A percentile compares a stretch with the other conserved stretches of the same genome.
These are phyloP conservation scores for Allolobophora icterica DNA, from an alignment of 2,888 invertebrate species.

Conservation along the genomic window DNA sequence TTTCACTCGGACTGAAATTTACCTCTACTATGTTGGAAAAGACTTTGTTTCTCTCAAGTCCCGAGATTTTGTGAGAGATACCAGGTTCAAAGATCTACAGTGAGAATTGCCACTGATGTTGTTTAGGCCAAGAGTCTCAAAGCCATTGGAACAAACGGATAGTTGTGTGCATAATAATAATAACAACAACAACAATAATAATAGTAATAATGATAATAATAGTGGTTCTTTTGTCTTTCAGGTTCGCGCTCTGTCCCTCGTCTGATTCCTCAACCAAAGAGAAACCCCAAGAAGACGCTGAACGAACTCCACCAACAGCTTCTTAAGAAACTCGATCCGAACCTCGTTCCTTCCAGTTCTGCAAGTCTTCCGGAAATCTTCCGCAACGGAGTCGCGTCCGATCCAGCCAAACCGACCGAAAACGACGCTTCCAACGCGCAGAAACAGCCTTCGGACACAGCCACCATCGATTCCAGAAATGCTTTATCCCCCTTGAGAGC, in stretches of 20 bases:
- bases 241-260: neutral
- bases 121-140: too few species aligned
- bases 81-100: too few species aligned
- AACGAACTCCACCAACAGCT: constrained; percentile 14
- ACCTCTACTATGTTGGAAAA: too few species aligned
- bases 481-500: too few species aligned
- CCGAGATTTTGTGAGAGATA: too few species aligned
- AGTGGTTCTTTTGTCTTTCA: neutral
- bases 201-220: too few species aligned
- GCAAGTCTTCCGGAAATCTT: neutral
- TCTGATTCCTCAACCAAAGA: neutral
- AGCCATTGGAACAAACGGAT: too few species aligned
- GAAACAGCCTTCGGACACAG: neutral
- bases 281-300: neutral
- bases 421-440: neutral
- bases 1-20: too few species aligned
- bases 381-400: constrained; percentile 43
- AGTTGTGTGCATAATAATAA: too few species aligned
- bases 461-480: neutral
- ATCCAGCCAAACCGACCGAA: neutral
- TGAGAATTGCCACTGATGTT: too few species aligned
- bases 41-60: too few species aligned
- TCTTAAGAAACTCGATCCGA: constrained; percentile 21
- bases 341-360: neutral
- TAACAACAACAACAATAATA: too few species aligned